A percentile compares a stretch with the other conserved stretches of the same genome.
phyloP scores from a whole-genome alignment of 1,140 invertebrate genomes.

The Atta cephalotes region DNA sequence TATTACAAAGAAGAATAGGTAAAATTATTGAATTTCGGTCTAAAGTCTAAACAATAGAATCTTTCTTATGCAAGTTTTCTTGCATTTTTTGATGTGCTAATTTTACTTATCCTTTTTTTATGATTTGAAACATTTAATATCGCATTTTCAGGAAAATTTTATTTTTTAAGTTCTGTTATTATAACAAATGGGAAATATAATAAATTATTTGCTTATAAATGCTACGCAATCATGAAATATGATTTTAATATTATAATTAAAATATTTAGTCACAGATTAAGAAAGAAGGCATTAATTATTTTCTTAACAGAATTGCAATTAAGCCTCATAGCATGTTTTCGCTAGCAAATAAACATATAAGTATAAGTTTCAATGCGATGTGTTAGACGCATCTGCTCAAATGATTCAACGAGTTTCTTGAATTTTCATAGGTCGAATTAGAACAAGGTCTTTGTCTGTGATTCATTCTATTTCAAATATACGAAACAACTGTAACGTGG shows the following conservation, averaged over 20 bases:
- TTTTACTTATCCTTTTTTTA: too few species aligned
- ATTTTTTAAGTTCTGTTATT: too few species aligned
- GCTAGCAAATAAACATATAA: constrained; percentile 21
- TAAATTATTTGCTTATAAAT: neutral
- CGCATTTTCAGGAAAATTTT: too few species aligned
- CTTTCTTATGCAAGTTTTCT: too few species aligned
- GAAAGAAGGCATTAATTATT: neutral
- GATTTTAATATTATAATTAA: constrained; percentile 23
- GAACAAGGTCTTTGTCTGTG: constrained; percentile 77
- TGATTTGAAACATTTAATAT: too few species aligned
- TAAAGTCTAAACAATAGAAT: too few species aligned
- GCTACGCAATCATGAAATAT: neutral
- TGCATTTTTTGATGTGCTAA: too few species aligned
- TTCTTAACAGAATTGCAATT: neutral
- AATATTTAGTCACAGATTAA: neutral
- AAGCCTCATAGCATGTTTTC: constrained; percentile 2
- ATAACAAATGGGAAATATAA: too few species aligned
- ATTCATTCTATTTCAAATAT: constrained; percentile 74
- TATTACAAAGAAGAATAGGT: too few species aligned
- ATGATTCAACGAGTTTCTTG: constrained; percentile 60
- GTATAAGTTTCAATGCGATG: neutral
- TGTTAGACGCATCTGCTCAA: constrained; percentile 15
- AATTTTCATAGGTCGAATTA: constrained; percentile 69
- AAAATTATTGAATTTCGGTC: too few species aligned
- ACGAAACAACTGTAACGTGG: constrained; percentile 66